Evolutionary conservation across 64 coral and sea anemone genomes (phyloP), one percentile per base, ranked within the genome.

Genomic region (Actinia equina): DNA sequence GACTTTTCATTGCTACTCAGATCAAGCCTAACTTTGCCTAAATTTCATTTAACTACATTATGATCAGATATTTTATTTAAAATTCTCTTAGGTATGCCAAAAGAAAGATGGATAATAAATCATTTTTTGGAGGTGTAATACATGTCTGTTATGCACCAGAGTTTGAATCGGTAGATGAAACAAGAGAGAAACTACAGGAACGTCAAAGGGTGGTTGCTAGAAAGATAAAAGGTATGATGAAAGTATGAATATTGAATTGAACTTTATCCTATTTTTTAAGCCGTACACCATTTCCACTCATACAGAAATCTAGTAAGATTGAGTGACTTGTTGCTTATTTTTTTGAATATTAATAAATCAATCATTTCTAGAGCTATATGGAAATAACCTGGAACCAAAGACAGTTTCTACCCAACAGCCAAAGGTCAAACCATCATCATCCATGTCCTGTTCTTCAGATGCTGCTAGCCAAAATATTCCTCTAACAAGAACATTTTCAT

Each of bases 131-230:
- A 71, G 97, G 97, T 17, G 67, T 99, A 22, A 86, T 99, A 27
- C 97, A 99, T 90, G 88, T 99, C 27, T 95, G 87, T 60, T 99
- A 99, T 91, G 97, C 93, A 27, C 97, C 97, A 84, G 97, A 99
- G 52, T 99, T 90, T 89, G 97, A 99, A 91, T 87, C 91, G 59
- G 88, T 93, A 18, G 86, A 95, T 64, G 97, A 99, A 77, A 95
- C 93, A 63, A 99, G 91, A 88, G 90, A 99, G 52, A 99, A 99
- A 44, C 55, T 99, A 11, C 60, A 93, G 69, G 93, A 95, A 69
- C 87, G 97, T 49, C 90, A 88, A 51, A 94, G 90, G 79, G 41
- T 89, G 6, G 87, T 99, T 52, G 90, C 90, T 59, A 92, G 89
- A n/a, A 99, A 99, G 67, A 90, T 85, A 80, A 90, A 70, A 92